phyloP scores from a whole-genome alignment of 2,888 invertebrate species.

The Pristionchus fissidentatus region DNA sequence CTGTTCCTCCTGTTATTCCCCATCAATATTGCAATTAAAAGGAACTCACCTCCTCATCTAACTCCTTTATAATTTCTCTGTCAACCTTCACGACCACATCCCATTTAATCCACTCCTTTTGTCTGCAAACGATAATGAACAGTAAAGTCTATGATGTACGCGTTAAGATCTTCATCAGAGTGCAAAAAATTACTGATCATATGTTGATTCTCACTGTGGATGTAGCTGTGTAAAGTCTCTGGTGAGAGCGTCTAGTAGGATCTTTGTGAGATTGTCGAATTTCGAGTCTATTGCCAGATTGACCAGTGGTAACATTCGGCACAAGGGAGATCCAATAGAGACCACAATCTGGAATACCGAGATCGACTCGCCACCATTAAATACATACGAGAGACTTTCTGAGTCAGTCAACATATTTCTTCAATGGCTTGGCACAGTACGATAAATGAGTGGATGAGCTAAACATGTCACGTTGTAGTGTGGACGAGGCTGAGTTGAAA shows the following conservation, averaged over 20 bases:
- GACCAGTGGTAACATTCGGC: background rate
- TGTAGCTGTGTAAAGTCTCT: background rate
- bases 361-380: background rate
- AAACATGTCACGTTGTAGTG: no score
- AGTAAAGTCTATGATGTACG: background rate
- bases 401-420: no score
- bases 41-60: background rate
- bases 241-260: background rate
- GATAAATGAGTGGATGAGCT: no score
- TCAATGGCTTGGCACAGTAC: no score
- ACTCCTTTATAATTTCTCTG: slow-evolving; percentile 38
- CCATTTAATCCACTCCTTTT: background rate
- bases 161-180: no score
- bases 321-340: background rate
- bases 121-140: background rate
- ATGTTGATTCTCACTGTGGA: background rate
- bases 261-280: background rate
- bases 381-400: no score
- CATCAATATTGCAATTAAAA: background rate
- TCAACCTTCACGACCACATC: slow-evolving; percentile 7
- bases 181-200: background rate
- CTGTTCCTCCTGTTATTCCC: no score
- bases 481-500: no score
- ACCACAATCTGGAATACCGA: background rate
- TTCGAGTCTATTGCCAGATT: slow-evolving; percentile 4